phyloP scores from a whole-genome alignment of 2,888 invertebrate genomes.

The Thereva unica region DNA sequence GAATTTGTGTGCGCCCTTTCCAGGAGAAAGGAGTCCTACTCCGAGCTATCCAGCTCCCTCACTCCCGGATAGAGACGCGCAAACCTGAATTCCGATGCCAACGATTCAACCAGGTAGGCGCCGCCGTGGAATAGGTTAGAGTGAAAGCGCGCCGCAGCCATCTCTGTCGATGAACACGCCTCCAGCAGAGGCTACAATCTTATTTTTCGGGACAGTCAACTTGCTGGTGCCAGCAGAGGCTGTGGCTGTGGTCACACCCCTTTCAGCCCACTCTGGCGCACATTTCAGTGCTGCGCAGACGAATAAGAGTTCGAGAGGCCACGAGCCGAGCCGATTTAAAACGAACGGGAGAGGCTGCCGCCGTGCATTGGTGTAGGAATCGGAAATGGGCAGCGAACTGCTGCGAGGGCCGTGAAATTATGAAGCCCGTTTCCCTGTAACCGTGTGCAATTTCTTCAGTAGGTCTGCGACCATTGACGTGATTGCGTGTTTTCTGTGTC shows the following conservation, averaged over 20 bases:
- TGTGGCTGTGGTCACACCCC: constrained; percentile 17
- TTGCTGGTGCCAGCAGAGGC: not conserved
- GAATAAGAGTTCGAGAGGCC: constrained; percentile 17
- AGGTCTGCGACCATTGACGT: constrained; percentile 58
- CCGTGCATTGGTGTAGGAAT: constrained; percentile 11
- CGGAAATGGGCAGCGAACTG: constrained; percentile 11
- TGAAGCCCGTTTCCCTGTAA: not conserved
- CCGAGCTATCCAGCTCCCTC: not conserved
- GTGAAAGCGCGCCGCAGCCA: too few species aligned
- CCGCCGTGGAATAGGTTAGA: too few species aligned
- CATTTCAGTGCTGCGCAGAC: constrained; percentile 7
- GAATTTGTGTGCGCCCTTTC: constrained; percentile 22
- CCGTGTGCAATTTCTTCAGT: constrained; percentile 49
- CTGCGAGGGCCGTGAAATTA: not conserved
- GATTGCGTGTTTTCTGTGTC: constrained; percentile 47
- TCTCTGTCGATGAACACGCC: constrained; percentile 7
- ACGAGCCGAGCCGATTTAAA: not conserved
- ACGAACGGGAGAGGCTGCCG: not conserved
- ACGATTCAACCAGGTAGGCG: too few species aligned
- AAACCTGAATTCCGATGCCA: not conserved
- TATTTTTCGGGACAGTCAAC: constrained; percentile 15
- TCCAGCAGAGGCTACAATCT: constrained; percentile 17
- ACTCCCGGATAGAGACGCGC: not conserved
- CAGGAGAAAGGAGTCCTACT: constrained; percentile 9
- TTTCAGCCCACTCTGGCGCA: constrained; percentile 15